A percentile compares a stretch with the other conserved stretches of the same genome.
Evolutionary conservation across 2,113 vertebrate species (phyloP).

Genomic region (Willisornis vidua): DNA sequence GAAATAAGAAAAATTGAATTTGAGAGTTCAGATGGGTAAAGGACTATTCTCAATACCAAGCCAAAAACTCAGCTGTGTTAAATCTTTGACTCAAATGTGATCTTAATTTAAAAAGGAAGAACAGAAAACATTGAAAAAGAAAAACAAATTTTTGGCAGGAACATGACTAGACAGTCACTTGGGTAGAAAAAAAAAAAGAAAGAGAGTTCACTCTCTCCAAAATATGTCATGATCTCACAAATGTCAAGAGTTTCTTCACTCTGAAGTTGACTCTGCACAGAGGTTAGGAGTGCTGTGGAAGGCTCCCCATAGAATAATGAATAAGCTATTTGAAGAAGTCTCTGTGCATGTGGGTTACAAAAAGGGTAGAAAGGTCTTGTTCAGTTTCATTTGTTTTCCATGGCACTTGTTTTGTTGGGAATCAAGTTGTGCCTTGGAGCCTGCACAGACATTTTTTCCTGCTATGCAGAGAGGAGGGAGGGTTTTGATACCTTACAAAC

Average conservation of each 20-base stretch:
- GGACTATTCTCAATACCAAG: background rate
- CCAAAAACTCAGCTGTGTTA: background rate
- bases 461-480: background rate
- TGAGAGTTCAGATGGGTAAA: background rate
- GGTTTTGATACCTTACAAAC: background rate
- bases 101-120: slow-evolving; percentile 27
- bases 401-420: background rate
- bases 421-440: background rate
- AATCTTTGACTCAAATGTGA: slow-evolving; percentile 26
- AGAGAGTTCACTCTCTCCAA: background rate
- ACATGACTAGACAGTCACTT: slow-evolving; percentile 6
- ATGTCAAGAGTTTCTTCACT: background rate
- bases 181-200: background rate
- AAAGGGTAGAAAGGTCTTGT: background rate
- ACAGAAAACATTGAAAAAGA: slow-evolving; percentile 44
- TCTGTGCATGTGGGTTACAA: background rate
- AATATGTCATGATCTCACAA: background rate
- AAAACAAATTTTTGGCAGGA: slow-evolving; percentile 61
- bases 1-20: background rate
- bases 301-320: background rate
- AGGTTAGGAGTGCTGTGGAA: background rate
- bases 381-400: background rate
- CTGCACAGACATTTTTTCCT: background rate
- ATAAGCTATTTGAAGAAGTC: background rate
- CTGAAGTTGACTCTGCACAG: background rate